Evolutionary conservation across 2,113 vertebrate genomes (phyloP), one percentile per base, ranked within the genome.

Genomic region (Callocephalon fimbriatum): DNA sequence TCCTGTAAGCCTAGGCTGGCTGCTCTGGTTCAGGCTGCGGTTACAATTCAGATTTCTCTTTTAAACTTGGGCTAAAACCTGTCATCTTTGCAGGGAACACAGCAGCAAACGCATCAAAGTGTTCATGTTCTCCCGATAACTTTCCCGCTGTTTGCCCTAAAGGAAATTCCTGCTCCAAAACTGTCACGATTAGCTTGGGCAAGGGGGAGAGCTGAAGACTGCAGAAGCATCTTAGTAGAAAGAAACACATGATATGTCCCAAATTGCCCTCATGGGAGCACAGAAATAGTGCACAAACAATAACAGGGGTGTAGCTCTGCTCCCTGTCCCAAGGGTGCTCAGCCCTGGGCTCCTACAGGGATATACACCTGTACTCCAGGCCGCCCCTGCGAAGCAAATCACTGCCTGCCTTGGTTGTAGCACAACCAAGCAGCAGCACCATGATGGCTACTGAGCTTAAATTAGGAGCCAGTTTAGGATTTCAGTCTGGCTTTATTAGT

Each of bases 101-200:
- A 61, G 83, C 3, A 0, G 84, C 68, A 84, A 91, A 72, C 1
- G 47, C 74, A 90, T 75, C 51, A 1, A 68, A 91, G 66, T 70
- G 84, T 62, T 93, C 53, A 26, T 15, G 62, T 84, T 72, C 87
- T 66, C 35, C 81, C 1, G 0, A 37, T 71, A 89, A 89, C 89
- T 89, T 95, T 65, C 68, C 80, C 1, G 1, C 93, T 93, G 63
- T 95, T 95, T 96, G 94, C 96, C 96, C 95, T 96, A 8, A 87
- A 96, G 94, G 94, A 82, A 48, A 53, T 70, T 53, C 73, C 62
- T 96, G 95, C 92, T 96, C 95, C 87, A 79, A 94, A 97, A 96
- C 90, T 95, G 96, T 94, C 93, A 95, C 0, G 0, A 82, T 58
- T 50, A 68, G 61, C 89, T 89, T 26, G 51, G 93, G 82, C 79